These are phyloP conservation scores for Penaeus monodon DNA, from an alignment of 2,888 invertebrate species.

Conservation along the genomic window DNA sequence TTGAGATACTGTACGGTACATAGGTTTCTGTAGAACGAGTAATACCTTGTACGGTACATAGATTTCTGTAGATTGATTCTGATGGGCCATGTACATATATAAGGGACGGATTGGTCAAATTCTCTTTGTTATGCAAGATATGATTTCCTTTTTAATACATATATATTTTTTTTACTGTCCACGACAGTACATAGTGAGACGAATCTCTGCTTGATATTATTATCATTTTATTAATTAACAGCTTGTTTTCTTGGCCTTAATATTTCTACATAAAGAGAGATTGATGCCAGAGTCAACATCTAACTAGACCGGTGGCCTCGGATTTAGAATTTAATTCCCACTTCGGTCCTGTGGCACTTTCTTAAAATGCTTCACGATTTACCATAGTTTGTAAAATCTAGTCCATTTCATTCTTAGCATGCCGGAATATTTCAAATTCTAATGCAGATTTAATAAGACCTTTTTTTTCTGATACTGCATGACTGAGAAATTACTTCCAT, in stretches of 20 bases:
- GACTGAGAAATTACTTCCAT: not conserved
- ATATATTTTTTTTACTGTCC: too few species aligned
- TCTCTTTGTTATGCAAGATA: conserved; percentile 9
- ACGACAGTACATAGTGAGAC: too few species aligned
- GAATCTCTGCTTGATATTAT: too few species aligned
- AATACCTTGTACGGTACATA: conserved; percentile 18
- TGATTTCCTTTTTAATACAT: too few species aligned
- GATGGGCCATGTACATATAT: conserved; percentile 8
- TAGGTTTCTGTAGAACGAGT: not conserved
- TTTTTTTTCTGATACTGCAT: conserved; percentile 3
- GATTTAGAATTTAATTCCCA: not conserved
- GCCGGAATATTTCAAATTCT: conserved; percentile 11
- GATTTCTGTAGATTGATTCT: conserved; percentile 3
- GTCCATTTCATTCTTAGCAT: conserved; percentile 8
- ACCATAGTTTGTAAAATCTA: conserved; percentile 13
- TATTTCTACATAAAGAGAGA: conserved; percentile 7
- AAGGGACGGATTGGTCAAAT: conserved; percentile 19
- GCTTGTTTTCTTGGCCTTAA: conserved; percentile 1
- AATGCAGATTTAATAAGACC: not conserved
- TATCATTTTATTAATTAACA: too few species aligned
- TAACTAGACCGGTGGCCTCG: too few species aligned
- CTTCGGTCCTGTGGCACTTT: not conserved
- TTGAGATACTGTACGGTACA: not conserved
- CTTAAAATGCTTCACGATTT: not conserved
- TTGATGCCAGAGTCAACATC: too few species aligned